A percentile compares a stretch with the other conserved stretches of the same genome.
Conservation (phyloP, 64 coral and sea anemone genomes). For the Cladopsammia gracilis region DNA sequence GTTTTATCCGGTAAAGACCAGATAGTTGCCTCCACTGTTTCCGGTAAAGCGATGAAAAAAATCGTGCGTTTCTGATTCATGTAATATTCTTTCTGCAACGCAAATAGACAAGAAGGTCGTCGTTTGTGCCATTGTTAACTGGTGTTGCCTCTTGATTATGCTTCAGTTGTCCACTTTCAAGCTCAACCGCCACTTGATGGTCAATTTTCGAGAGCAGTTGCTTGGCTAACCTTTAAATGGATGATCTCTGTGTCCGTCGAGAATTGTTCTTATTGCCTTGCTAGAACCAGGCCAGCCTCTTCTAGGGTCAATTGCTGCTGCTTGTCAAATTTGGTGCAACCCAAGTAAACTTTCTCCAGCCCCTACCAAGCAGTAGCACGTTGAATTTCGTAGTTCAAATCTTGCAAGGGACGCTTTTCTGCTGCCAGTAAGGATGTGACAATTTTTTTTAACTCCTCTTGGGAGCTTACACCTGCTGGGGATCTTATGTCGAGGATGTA, state of each 20-base stretch:
- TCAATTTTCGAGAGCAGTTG: constrained; percentile 1
- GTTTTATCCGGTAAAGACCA: neutral
- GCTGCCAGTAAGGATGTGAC: neutral
- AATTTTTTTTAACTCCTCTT: constrained; percentile 1
- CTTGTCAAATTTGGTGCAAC: neutral
- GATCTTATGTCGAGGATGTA: constrained; percentile 20
- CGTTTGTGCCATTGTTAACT: constrained; percentile 65
- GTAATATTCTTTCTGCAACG: constrained; percentile 26
- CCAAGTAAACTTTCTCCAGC: neutral
- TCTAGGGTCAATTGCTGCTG: neutral
- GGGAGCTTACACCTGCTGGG: neutral
- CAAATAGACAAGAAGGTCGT: constrained; percentile 46
- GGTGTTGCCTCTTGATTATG: neutral
- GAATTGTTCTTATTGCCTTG: neutral
- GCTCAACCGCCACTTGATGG: neutral
- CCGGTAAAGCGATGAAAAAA: neutral
- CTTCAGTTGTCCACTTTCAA: neutral
- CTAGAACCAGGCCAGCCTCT: neutral
- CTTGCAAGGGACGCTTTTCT: constrained; percentile 9
- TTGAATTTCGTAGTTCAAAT: neutral
- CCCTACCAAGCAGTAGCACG: neutral
- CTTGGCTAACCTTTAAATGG: constrained; percentile 4
- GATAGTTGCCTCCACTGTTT: constrained; percentile 25
- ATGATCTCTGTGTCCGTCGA: neutral
- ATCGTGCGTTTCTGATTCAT: neutral